These are phyloP conservation scores for Helicoverpa armigera DNA, from an alignment of 1,140 invertebrate genomes.

Conservation along the genomic window DNA sequence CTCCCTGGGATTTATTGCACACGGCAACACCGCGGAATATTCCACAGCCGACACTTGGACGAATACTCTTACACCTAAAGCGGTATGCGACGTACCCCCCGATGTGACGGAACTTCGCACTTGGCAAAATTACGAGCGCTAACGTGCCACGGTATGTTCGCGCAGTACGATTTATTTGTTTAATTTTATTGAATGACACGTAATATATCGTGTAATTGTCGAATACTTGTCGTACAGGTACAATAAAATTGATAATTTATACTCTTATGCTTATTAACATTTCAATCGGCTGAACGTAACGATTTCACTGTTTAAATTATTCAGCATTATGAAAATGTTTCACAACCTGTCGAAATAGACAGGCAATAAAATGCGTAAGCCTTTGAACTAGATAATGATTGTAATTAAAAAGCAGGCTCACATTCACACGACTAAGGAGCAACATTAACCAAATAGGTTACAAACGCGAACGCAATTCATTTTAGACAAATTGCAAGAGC, in stretches of 20 bases:
- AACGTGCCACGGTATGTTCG: conserved; percentile 36
- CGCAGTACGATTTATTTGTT: conserved; percentile 40
- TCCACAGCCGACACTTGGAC: conserved; percentile 73
- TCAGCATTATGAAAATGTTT: background rate
- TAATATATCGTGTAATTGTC: conserved; percentile 44
- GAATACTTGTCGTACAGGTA: background rate
- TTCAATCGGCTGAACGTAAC: background rate
- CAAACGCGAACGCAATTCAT: conserved; percentile 50
- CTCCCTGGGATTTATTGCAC: conserved; percentile 80
- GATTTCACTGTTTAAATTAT: background rate
- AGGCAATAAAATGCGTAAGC: conserved; percentile 12
- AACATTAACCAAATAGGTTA: conserved; percentile 35
- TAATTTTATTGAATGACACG: conserved; percentile 44
- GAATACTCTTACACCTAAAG: conserved; percentile 77
- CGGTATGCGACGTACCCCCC: conserved; percentile 77
- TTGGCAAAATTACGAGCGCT: conserved; percentile 81
- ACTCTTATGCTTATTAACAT: background rate
- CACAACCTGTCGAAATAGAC: background rate
- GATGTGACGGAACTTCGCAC: conserved; percentile 84
- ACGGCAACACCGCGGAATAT: conserved; percentile 79
- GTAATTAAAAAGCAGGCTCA: conserved; percentile 33
- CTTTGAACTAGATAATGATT: conserved; percentile 24
- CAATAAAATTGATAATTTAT: conserved; percentile 5
- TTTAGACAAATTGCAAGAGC: conserved; percentile 56
- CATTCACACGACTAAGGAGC: conserved; percentile 36